phyloP scores from a whole-genome alignment of 2,888 invertebrate species.

The Acleris literana region DNA sequence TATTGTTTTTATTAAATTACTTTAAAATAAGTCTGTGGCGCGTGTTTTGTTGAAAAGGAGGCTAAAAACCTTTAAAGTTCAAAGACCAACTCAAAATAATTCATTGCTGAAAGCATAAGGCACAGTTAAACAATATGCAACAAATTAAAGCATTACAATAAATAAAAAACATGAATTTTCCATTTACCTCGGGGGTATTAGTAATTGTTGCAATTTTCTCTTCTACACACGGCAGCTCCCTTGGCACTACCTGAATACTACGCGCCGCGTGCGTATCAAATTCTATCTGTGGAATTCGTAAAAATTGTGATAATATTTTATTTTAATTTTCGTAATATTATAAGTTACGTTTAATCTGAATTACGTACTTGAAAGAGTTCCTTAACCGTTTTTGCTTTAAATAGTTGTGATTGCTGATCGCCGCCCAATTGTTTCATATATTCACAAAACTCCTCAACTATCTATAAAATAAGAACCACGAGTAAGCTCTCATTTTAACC shows the following conservation, averaged over 20 bases:
- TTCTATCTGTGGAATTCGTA: slow-evolving; percentile 69
- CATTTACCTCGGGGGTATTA: slow-evolving; percentile 71
- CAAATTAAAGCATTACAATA: too few relatives aligned
- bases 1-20: too few relatives aligned
- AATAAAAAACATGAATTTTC: too few relatives aligned
- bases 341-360: not conserved
- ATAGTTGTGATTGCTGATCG: slow-evolving; percentile 75
- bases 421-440: slow-evolving; percentile 79
- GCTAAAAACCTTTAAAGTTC: too few relatives aligned
- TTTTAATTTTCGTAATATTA: too few relatives aligned
- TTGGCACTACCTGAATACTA: slow-evolving; percentile 79
- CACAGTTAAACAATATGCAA: too few relatives aligned
- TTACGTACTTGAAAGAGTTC: slow-evolving; percentile 74
- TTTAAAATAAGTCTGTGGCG: too few relatives aligned
- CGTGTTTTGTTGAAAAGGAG: too few relatives aligned
- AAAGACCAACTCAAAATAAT: not conserved
- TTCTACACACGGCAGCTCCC: slow-evolving; percentile 84
- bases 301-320: not conserved
- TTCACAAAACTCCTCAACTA: slow-evolving; percentile 74
- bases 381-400: slow-evolving; percentile 76
- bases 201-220: slow-evolving; percentile 79
- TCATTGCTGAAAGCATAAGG: not conserved
- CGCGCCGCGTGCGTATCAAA: slow-evolving; percentile 83
- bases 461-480: slow-evolving; percentile 53
- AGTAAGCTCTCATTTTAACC: not conserved